Conservation (phyloP, 2,888 invertebrate genomes). For the Amphipyra berbera region DNA sequence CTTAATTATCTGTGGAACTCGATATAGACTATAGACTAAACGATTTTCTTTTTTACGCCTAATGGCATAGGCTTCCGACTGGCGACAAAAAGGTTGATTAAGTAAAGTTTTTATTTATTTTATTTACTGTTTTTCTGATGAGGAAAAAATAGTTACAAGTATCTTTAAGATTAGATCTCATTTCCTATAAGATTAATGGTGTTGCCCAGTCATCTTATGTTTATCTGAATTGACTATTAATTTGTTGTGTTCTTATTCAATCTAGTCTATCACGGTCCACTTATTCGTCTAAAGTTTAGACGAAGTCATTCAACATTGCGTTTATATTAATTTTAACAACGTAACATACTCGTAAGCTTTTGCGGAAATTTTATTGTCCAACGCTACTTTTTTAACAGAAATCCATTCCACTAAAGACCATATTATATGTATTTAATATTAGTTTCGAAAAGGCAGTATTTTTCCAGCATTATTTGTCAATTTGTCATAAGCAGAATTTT, state of each 20-base stretch:
- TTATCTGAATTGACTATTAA: conserved; percentile 6
- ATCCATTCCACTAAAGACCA: too few relatives aligned
- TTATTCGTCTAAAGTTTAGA: neutral
- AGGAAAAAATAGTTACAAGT: conserved; percentile 24
- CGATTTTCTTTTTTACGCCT: conserved; percentile 47
- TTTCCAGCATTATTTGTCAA: too few relatives aligned
- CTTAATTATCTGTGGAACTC: conserved; percentile 59
- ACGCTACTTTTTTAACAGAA: too few relatives aligned
- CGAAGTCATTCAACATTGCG: too few relatives aligned
- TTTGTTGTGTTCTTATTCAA: neutral
- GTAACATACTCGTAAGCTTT: too few relatives aligned
- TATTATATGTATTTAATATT: too few relatives aligned
- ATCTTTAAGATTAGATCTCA: conserved; percentile 18
- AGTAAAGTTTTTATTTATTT: conserved; percentile 37
- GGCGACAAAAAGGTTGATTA: conserved; percentile 43
- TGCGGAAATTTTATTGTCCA: too few relatives aligned
- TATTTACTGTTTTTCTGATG: conserved; percentile 34
- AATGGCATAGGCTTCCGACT: conserved; percentile 42
- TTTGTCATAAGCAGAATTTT: too few relatives aligned
- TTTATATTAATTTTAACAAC: too few relatives aligned
- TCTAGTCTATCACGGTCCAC: neutral
- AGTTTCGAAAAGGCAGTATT: too few relatives aligned
- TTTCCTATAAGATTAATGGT: conserved; percentile 33
- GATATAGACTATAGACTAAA: conserved; percentile 56
- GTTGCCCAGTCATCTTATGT: conserved; percentile 15